phyloP scores from a whole-genome alignment of 2,888 invertebrate genomes.

The Dryococelus australis region DNA sequence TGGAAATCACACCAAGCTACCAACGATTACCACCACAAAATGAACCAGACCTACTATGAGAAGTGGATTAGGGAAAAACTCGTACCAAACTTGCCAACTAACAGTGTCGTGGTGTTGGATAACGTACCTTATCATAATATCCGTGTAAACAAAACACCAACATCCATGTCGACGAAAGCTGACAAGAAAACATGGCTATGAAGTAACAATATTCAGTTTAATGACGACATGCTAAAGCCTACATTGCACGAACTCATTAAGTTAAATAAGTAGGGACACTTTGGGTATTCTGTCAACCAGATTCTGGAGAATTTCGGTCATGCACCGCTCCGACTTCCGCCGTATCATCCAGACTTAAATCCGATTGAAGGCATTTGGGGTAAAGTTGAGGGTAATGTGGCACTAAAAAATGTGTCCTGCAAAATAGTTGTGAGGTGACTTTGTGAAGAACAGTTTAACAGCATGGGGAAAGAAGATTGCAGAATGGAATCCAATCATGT shows the following conservation, averaged over 20 bases:
- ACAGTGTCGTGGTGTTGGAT: too few relatives aligned
- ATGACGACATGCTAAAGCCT: background rate
- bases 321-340: background rate
- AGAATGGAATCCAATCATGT: background rate
- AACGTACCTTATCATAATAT: background rate
- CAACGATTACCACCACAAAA: background rate
- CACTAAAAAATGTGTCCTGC: background rate
- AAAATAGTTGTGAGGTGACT: background rate
- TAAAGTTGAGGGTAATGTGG: constrained; percentile 39
- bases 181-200: background rate
- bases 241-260: background rate
- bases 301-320: background rate
- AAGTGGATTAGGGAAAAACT: constrained; percentile 20
- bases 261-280: background rate
- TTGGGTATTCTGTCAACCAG: background rate
- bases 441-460: background rate
- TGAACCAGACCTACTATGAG: constrained; percentile 17
- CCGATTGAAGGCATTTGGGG: constrained; percentile 37
- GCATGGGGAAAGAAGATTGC: background rate
- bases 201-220: background rate
- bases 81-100: background rate
- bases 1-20: too few relatives aligned
- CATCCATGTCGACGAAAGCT: background rate
- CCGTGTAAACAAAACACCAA: background rate
- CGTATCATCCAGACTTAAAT: constrained; percentile 37